Percentiles rank a stretch among this genome's conserved stretches.
Evolutionary conservation across 2,888 invertebrate genomes (phyloP).

Genomic region (Teleogryllus oceanicus): DNA sequence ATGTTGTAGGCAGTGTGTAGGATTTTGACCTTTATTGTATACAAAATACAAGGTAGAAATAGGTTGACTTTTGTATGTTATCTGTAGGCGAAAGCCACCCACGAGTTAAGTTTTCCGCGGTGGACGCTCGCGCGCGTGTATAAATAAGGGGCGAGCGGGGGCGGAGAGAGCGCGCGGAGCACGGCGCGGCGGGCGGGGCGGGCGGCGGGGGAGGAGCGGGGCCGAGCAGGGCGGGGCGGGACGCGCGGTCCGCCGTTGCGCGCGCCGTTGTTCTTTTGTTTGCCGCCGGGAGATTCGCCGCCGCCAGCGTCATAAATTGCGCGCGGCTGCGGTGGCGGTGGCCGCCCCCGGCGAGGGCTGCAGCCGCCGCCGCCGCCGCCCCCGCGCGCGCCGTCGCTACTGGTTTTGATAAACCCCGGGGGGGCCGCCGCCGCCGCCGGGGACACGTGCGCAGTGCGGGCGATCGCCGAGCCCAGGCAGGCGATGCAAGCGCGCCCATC

Average conservation of each 20-base stretch:
- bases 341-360: not conserved
- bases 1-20: constrained; percentile 28
- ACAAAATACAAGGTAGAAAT: constrained; percentile 31
- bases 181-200: not conserved
- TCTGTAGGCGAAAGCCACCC: constrained; percentile 26
- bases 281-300: constrained; percentile 9
- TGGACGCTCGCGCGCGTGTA: not conserved
- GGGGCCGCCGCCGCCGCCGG: not conserved
- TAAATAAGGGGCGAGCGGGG: constrained; percentile 6
- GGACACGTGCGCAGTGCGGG: not conserved
- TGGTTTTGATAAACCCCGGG: not conserved
- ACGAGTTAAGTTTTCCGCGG: constrained; percentile 22
- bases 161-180: not conserved
- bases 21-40: constrained; percentile 36
- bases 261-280: constrained; percentile 8
- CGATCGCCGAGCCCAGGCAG: no score
- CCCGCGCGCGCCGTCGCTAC: not conserved
- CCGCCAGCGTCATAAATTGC: constrained; percentile 9
- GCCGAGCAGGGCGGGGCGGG: not conserved
- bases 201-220: not conserved
- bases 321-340: not conserved
- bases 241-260: not conserved
- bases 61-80: constrained; percentile 32
- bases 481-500: no score
- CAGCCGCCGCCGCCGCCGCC: not conserved